Percentiles rank a stretch among this genome's conserved stretches.
These are phyloP conservation scores for Philopedon plagiatum DNA, from an alignment of 2,888 invertebrate species.

Conservation along the genomic window DNA sequence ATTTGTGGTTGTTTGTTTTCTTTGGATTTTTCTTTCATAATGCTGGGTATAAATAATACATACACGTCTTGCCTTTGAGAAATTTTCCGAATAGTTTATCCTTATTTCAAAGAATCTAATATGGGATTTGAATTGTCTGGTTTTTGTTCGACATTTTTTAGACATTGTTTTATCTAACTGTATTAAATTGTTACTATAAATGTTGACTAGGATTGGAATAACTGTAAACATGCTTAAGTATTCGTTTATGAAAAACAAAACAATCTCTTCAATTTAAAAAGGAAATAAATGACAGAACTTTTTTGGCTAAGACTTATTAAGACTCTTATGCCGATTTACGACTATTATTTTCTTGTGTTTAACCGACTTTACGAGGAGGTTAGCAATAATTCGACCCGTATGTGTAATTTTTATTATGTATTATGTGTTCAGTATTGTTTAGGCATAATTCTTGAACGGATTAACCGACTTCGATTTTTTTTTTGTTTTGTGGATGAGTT, in stretches of 20 bases:
- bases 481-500: too few relatives aligned
- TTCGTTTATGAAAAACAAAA: background rate
- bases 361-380: too few relatives aligned
- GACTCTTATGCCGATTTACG: too few relatives aligned
- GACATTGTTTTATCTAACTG: conserved; percentile 34
- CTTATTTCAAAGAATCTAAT: conserved; percentile 44
- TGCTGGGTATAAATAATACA: conserved; percentile 51
- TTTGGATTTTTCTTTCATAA: conserved; percentile 49
- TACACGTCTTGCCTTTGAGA: conserved; percentile 49
- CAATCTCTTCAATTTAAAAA: background rate
- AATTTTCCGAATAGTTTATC: conserved; percentile 49
- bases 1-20: conserved; percentile 53
- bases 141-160: conserved; percentile 35
- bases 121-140: conserved; percentile 49
- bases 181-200: conserved; percentile 27
- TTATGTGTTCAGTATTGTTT: too few relatives aligned
- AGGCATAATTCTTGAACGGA: too few relatives aligned
- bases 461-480: too few relatives aligned
- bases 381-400: too few relatives aligned
- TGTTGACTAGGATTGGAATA: background rate
- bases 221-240: background rate
- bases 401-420: too few relatives aligned
- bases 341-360: too few relatives aligned
- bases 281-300: too few relatives aligned
- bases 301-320: too few relatives aligned